These are phyloP conservation scores for Molossus molossus DNA, from an alignment of 2,797 vertebrate genomes.

Conservation along the genomic window DNA sequence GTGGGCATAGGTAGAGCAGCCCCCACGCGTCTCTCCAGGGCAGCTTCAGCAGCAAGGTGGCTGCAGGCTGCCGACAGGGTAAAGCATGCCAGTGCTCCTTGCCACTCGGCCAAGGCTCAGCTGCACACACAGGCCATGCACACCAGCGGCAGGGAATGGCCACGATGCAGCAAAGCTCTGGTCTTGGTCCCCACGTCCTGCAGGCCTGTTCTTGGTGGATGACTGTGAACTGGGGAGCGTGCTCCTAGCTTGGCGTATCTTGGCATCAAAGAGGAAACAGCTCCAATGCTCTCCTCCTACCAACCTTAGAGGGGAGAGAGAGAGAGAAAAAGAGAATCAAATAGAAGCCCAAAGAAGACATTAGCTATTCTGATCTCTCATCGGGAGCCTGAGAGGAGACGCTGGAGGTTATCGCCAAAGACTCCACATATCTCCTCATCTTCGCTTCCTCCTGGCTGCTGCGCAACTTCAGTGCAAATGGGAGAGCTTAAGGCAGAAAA, in stretches of 20 bases:
- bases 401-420: constrained; percentile 62
- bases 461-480: constrained; percentile 51
- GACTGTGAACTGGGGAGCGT: background rate
- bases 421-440: constrained; percentile 51
- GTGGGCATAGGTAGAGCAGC: background rate
- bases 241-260: constrained; percentile 75
- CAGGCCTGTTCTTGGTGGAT: constrained; percentile 38
- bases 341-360: constrained; percentile 60
- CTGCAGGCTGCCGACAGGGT: background rate
- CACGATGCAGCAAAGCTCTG: background rate
- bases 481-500: constrained; percentile 62
- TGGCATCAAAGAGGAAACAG: constrained; percentile 74
- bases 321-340: constrained; percentile 80
- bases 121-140: constrained; percentile 57
- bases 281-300: constrained; percentile 76
- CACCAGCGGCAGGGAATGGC: background rate
- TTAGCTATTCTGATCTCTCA: constrained; percentile 71
- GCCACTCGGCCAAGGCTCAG: background rate
- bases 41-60: constrained; percentile 56
- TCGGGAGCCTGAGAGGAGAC: constrained; percentile 24
- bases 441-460: background rate
- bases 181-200: constrained; percentile 23
- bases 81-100: constrained; percentile 66
- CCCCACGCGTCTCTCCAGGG: background rate
- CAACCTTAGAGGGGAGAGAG: constrained; percentile 76